Conservation (phyloP, 2,797 vertebrate species). For the Brachyrhaphis roseni region DNA sequence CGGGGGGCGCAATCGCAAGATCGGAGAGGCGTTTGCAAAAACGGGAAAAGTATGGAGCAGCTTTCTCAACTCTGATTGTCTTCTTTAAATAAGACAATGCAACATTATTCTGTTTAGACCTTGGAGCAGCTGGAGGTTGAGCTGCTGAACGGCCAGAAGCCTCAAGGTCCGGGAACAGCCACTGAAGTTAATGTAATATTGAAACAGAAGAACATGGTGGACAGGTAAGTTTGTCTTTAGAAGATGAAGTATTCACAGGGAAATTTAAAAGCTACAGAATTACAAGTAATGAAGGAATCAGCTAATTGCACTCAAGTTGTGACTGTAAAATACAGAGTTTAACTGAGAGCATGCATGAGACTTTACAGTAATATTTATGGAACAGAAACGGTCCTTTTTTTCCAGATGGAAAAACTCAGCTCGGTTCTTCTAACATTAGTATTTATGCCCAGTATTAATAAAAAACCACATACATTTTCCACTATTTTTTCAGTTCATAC, state of each 20-base stretch:
- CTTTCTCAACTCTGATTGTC: not conserved
- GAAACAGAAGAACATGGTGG: slow-evolving; percentile 85
- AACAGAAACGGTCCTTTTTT: not conserved
- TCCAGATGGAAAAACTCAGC: not conserved
- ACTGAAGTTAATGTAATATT: slow-evolving; percentile 90
- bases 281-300: not conserved
- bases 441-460: not conserved
- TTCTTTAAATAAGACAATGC: not conserved
- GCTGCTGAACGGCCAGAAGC: slow-evolving; percentile 96
- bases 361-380: not conserved
- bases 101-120: slow-evolving; percentile 75
- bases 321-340: not conserved
- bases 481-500: not conserved
- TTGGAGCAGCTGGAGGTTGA: slow-evolving; percentile 96
- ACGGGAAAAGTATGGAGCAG: slow-evolving; percentile 83
- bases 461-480: not conserved
- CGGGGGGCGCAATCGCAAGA: slow-evolving; percentile 93
- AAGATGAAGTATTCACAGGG: not conserved
- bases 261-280: not conserved
- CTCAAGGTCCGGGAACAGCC: slow-evolving; percentile 94
- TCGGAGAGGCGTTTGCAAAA: slow-evolving; percentile 91
- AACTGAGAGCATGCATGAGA: not conserved
- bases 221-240: slow-evolving; percentile 85
- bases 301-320: not conserved
- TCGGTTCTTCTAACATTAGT: not conserved